Base-by-base conservation (phyloP, 1,140 invertebrate genomes). In the Bombus picipes region DNA sequence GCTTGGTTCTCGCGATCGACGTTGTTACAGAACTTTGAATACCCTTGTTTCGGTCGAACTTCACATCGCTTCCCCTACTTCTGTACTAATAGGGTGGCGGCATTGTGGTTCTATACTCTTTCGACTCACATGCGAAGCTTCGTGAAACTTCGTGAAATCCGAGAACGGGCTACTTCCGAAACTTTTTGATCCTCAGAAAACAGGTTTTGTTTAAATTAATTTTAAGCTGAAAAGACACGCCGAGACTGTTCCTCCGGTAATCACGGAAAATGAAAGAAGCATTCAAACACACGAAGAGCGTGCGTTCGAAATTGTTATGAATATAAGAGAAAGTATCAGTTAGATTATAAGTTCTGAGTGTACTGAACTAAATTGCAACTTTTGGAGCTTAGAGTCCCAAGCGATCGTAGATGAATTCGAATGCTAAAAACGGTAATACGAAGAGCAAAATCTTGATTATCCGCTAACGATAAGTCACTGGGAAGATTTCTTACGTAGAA, bases 11-110 rank as follows among this genome's bases (percentile, higher is more conserved):
- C 41, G 47, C 47, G 88, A 82, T 81, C 81, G 18, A 81, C 70
- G 81, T 87, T 89, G 87, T 90, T 87, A 85, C 65, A 72, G 83
- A 90, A 90, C 85, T 90, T 90, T 86, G 59, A 77, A 68, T 70
- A 83, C 34, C 62, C 43, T 39, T 73, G 37, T 72, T 32, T 57
- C 81, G 59, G 10, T 28, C 4, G 32, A 83, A 83, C n/a, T 66
- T 76, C 37, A 13, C 28, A 62, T 57, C 53, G 53, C 34, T 34
- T 39, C 18, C 43, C 0, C 4, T 32, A 25, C 70, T 74, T 65
- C 62, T 73, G 1, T 41, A 41, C 81, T 83, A 41, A 83, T 41
- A 83, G 41, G 66, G 34, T 66, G 34, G 28, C 62, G 5, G 47
- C 1, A 53, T 53, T 53, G 47, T 53, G 47, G 47, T 22, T 53